Conservation (phyloP, 2,113 vertebrate species). For the Rhineura floridana region DNA sequence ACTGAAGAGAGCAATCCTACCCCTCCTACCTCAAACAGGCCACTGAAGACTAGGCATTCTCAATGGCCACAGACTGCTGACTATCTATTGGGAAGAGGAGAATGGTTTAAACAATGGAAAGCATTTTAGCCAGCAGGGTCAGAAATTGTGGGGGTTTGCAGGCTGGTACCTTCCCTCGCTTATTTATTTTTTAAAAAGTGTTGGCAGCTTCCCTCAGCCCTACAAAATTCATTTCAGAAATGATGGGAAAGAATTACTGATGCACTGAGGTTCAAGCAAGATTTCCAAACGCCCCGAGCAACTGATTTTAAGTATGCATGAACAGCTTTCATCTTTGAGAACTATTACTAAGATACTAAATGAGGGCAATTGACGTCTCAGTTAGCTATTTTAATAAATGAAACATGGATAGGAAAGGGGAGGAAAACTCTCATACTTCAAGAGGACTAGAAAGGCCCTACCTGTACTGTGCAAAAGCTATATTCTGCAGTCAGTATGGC, state of each 20-base stretch:
- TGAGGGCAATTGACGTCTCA: neutral
- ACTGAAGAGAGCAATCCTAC: too few relatives aligned
- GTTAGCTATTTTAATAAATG: neutral
- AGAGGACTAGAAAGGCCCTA: neutral
- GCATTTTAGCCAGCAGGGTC: neutral
- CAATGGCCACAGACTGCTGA: too few relatives aligned
- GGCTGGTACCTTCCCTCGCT: neutral
- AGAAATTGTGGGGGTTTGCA: neutral
- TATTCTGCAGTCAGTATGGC: neutral
- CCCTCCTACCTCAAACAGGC: too few relatives aligned
- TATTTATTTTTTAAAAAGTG: neutral
- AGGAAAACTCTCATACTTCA: too few relatives aligned
- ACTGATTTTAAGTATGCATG: neutral
- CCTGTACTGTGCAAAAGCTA: neutral
- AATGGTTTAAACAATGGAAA: neutral
- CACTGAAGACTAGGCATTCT: too few relatives aligned
- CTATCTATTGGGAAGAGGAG: too few relatives aligned
- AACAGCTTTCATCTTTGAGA: constrained; percentile 14
- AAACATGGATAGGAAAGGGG: neutral
- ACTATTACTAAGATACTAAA: neutral
- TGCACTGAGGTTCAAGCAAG: neutral
- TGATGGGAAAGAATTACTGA: constrained; percentile 2
- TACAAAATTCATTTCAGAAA: neutral
- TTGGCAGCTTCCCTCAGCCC: neutral
- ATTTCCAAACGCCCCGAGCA: neutral